phyloP scores from a whole-genome alignment of 2,797 vertebrate genomes.

The Poecilia picta region DNA sequence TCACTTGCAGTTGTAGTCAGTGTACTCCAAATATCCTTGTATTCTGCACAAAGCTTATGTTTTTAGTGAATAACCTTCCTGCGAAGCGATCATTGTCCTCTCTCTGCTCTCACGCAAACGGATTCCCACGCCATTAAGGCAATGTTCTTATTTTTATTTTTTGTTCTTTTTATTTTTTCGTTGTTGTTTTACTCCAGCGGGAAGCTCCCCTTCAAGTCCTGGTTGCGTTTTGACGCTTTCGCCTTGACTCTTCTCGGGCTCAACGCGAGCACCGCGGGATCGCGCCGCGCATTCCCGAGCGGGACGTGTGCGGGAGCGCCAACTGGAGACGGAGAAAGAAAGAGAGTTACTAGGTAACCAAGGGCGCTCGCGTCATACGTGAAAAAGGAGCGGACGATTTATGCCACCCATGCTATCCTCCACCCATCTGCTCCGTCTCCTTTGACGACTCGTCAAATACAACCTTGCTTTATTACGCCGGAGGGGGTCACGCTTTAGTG shows the following conservation, averaged over 20 bases:
- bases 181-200: conserved; percentile 22
- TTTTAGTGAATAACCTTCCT: conserved; percentile 68
- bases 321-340: conserved; percentile 72
- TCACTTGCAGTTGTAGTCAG: conserved; percentile 57
- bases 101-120: conserved; percentile 51
- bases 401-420: conserved; percentile 40
- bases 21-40: conserved; percentile 71
- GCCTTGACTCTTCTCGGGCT: conserved; percentile 67
- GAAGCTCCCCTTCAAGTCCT: conserved; percentile 59
- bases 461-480: conserved; percentile 19
- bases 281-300: conserved; percentile 79
- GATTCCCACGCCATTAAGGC: conserved; percentile 30
- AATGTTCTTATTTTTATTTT: neutral
- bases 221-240: conserved; percentile 69
- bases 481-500: conserved; percentile 20
- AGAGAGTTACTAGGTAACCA: conserved; percentile 86
- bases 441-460: conserved; percentile 52
- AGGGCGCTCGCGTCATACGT: conserved; percentile 75
- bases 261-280: conserved; percentile 72
- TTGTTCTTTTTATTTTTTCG: neutral
- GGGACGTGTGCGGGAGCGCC: conserved; percentile 73
- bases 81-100: conserved; percentile 60
- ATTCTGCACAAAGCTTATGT: conserved; percentile 47
- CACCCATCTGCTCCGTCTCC: conserved; percentile 37
- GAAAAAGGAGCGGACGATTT: conserved; percentile 55